phyloP scores from a whole-genome alignment of 2,888 invertebrate species.

The Phyllotreta striolata region DNA sequence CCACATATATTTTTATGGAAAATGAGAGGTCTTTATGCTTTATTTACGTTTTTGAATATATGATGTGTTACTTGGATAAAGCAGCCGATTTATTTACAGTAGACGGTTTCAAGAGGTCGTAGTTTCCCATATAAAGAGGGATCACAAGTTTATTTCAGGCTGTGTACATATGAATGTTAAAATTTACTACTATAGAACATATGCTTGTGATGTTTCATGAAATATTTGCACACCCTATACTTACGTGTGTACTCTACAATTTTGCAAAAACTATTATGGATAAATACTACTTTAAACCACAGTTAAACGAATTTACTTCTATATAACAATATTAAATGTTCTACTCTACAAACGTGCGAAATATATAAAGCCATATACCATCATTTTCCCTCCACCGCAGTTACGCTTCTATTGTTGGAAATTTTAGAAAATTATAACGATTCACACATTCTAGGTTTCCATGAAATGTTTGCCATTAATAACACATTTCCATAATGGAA shows the following conservation, averaged over 20 bases:
- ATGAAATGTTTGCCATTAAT: constrained; percentile 29
- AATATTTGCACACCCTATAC: background rate
- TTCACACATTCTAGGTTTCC: constrained; percentile 18
- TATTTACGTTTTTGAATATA: constrained; percentile 34
- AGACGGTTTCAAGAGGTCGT: constrained; percentile 26
- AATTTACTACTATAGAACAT: constrained; percentile 1
- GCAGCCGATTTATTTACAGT: constrained; percentile 30
- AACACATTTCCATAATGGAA: constrained; percentile 26
- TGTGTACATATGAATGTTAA: constrained; percentile 22
- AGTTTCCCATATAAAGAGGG: constrained; percentile 29
- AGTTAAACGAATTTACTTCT: too few relatives aligned
- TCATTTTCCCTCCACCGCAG: too few relatives aligned
- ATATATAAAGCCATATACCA: too few relatives aligned
- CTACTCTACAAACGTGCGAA: too few relatives aligned
- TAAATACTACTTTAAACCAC: too few relatives aligned
- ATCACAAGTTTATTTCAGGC: constrained; percentile 26
- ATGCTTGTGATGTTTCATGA: background rate
- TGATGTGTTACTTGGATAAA: constrained; percentile 33
- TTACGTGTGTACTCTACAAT: background rate
- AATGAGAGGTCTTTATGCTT: constrained; percentile 32
- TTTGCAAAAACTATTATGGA: too few relatives aligned
- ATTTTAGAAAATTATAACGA: constrained; percentile 22
- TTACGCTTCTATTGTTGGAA: constrained; percentile 8
- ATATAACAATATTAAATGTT: too few relatives aligned
- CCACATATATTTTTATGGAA: constrained; percentile 33